Conservation (phyloP, 2,113 vertebrate genomes). For the Melanotaenia duboulayi region DNA sequence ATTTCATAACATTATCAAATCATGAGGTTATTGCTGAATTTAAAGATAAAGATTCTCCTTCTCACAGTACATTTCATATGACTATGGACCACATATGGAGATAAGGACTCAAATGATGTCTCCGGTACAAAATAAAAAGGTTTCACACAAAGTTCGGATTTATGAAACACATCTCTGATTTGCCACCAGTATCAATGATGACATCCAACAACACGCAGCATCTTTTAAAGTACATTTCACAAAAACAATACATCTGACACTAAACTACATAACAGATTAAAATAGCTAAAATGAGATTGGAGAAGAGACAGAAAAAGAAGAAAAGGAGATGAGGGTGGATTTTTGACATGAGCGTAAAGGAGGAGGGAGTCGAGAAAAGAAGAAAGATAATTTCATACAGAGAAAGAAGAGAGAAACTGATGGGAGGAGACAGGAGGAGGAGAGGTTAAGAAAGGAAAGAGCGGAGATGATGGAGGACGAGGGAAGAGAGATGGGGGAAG, state of each 20-base stretch:
- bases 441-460: constrained; percentile 15
- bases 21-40: background rate
- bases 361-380: constrained; percentile 19
- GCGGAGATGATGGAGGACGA: background rate
- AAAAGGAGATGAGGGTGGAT: constrained; percentile 8
- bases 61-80: constrained; percentile 1
- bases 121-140: no score
- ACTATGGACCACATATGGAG: no score
- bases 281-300: constrained; percentile 56
- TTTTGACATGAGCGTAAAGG: constrained; percentile 16
- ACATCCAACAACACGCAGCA: constrained; percentile 27
- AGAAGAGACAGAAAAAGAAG: constrained; percentile 17
- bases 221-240: constrained; percentile 64
- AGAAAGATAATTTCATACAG: constrained; percentile 46
- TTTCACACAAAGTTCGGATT: no score
- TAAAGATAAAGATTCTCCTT: no score
- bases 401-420: constrained; percentile 40
- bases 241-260: constrained; percentile 60
- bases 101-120: background rate
- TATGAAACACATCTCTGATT: no score
- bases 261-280: constrained; percentile 53
- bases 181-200: no score
- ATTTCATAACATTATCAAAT: no score
- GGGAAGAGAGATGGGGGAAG: constrained; percentile 7
- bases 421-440: constrained; percentile 43